A percentile compares a stretch with the other conserved stretches of the same genome.
Evolutionary conservation across 2,113 vertebrate genomes (phyloP).

Genomic region (Calidris pugnax): DNA sequence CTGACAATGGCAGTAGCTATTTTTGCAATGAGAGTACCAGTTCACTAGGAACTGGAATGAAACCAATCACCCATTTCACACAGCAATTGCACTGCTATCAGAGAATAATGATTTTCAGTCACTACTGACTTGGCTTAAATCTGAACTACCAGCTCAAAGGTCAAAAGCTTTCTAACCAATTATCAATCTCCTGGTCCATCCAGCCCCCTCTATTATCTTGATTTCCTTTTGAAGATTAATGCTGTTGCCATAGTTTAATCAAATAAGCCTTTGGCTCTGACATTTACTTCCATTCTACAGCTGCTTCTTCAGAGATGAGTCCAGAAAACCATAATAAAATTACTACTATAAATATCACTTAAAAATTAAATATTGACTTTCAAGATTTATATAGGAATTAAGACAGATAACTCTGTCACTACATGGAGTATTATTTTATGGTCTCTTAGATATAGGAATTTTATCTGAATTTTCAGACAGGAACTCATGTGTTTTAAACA

Average conservation of each 20-base stretch:
- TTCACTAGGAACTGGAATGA: background rate
- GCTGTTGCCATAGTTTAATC: slow-evolving; percentile 36
- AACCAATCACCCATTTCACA: slow-evolving; percentile 39
- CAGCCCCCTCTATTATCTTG: slow-evolving; percentile 38
- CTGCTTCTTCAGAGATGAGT: background rate
- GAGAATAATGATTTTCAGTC: slow-evolving; percentile 59
- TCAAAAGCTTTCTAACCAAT: slow-evolving; percentile 58
- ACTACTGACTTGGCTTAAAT: slow-evolving; percentile 14
- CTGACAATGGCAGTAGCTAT: background rate
- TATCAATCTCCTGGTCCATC: slow-evolving; percentile 45
- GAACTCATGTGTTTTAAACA: background rate
- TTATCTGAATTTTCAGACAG: background rate
- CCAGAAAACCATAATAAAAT: slow-evolving; percentile 14
- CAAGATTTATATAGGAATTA: background rate
- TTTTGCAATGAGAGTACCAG: background rate
- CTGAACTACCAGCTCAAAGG: slow-evolving; percentile 20
- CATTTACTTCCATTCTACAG: slow-evolving; percentile 10
- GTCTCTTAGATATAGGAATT: background rate
- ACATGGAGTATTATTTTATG: background rate
- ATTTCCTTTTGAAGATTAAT: slow-evolving; percentile 57
- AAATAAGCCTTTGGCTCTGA: slow-evolving; percentile 46
- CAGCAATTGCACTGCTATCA: background rate
- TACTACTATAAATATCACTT: background rate
- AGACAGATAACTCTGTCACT: background rate
- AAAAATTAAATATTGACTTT: slow-evolving; percentile 20